Evolutionary conservation across 2,888 invertebrate species (phyloP).

Genomic region (Aethes cnicana): DNA sequence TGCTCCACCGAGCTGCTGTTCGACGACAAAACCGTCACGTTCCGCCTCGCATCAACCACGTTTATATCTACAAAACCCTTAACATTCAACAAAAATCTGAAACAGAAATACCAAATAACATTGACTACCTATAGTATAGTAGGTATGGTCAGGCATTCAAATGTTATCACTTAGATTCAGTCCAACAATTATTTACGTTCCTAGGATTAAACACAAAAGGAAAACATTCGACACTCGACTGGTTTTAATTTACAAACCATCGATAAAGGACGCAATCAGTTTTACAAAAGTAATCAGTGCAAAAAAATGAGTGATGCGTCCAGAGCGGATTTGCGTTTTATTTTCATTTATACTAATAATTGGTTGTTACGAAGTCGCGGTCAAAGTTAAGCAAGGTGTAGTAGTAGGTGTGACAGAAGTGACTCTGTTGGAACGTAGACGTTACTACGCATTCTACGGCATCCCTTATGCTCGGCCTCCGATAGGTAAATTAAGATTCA

Average conservation of each 20-base stretch:
- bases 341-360: constrained; percentile 36
- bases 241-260: constrained; percentile 40
- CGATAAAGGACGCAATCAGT: constrained; percentile 1
- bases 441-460: constrained; percentile 66
- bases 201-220: constrained; percentile 30
- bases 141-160: not conserved
- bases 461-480: constrained; percentile 70
- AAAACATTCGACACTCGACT: constrained; percentile 47
- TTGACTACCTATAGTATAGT: too few species aligned
- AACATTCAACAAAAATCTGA: constrained; percentile 68
- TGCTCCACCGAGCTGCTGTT: constrained; percentile 50
- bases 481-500: constrained; percentile 59
- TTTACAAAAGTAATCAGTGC: not conserved
- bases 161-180: not conserved
- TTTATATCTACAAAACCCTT: constrained; percentile 44
- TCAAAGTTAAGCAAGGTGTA: constrained; percentile 58
- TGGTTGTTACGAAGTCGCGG: constrained; percentile 45
- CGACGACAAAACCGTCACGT: constrained; percentile 48
- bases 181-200: not conserved
- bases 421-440: constrained; percentile 53
- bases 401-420: constrained; percentile 51
- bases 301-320: constrained; percentile 42
- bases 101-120: constrained; percentile 37
- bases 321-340: constrained; percentile 37
- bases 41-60: constrained; percentile 50